Base-by-base conservation (phyloP, 2,888 invertebrate genomes). In the Galerucella nymphaeae region DNA sequence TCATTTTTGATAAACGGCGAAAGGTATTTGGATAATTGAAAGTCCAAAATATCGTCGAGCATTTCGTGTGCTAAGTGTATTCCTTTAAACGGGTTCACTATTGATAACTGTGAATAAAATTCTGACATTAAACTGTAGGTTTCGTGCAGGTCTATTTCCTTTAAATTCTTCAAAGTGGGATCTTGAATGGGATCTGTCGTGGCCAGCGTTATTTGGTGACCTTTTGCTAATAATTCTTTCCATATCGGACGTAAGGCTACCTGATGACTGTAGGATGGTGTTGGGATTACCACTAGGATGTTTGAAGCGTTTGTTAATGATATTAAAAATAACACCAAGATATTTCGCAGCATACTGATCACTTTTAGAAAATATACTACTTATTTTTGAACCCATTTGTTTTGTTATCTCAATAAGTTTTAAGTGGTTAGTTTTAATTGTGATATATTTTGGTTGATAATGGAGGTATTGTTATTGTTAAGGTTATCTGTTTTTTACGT, bases 181-280 rank as follows among this genome's bases (percentile, higher is more conserved):
- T 80, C 76, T 2, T 75, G 75, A 18, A 80, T 71, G 9, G 82
- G 82, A 59, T 82, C 74, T 3, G 85, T 83, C 6, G 85, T 83
- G n/a, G 85, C 72, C 9, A 84, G 77, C 4, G 84, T 84, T 10
- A 86, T 76, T 65, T 85, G 75, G 72, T 86, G 85, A 48, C 85
- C 85, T 66, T 83, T 71, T 55, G 71, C 53, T 5, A 80, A 78
- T 23, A 84, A 66, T 74, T 81, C 82, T 63, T 70, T 78, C 81
- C 81, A 82, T 70, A 83, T 75, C 59, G 81, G 79, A 70, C 78
- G 78, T 57, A 79, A 83, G 4, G 80, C 78, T 18, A 78, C 59
- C 74, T 84, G 83, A 66, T 84, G 83, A 66, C 83, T 83, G 69
- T 79, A 82, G 0, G 82, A 81, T 10, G 83, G 81, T 6, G 78